These are phyloP conservation scores for Phymatocera aterrima DNA, from an alignment of 2,888 invertebrate species.

Conservation along the genomic window DNA sequence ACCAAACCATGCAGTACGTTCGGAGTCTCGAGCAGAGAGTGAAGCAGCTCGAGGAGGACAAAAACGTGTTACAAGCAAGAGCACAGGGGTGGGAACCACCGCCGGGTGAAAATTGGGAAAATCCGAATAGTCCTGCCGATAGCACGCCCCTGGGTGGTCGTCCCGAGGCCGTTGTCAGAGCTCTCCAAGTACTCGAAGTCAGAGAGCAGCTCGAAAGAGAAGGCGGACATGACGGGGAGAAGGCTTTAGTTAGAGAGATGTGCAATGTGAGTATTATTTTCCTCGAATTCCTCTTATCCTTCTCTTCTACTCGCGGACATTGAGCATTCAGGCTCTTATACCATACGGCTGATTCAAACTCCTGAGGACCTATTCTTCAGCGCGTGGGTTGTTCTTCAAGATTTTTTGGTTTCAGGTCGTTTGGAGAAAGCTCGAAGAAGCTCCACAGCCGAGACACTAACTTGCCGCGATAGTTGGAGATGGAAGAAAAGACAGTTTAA, in stretches of 20 bases:
- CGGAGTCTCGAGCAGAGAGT: slow-evolving; percentile 92
- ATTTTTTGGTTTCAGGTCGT: slow-evolving; percentile 81
- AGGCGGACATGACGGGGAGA: slow-evolving; percentile 87
- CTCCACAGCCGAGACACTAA: slow-evolving; percentile 79
- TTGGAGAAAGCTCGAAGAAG: slow-evolving; percentile 93
- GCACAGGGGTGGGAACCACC: slow-evolving; percentile 67
- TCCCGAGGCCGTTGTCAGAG: slow-evolving; percentile 95
- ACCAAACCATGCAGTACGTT: slow-evolving; percentile 95
- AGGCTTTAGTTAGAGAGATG: slow-evolving; percentile 95
- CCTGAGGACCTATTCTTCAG: not conserved
- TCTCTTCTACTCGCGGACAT: too few relatives aligned
- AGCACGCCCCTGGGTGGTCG: slow-evolving; percentile 78
- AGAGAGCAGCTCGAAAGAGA: slow-evolving; percentile 90
- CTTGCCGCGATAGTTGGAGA: slow-evolving; percentile 21
- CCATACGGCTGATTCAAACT: not conserved
- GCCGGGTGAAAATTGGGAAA: slow-evolving; percentile 45
- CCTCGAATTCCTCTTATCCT: not conserved
- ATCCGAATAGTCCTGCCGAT: slow-evolving; percentile 63
- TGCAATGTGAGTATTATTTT: slow-evolving; percentile 86
- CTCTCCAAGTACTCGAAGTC: slow-evolving; percentile 93
- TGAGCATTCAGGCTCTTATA: too few relatives aligned
- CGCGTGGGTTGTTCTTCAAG: slow-evolving; percentile 6
- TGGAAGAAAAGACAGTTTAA: slow-evolving; percentile 22
- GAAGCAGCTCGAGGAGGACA: slow-evolving; percentile 89
- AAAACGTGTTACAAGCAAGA: slow-evolving; percentile 78